Percentiles rank a stretch among this genome's conserved stretches.
phyloP scores from a whole-genome alignment of 2,888 invertebrate genomes.

The Entomobrya proxima region DNA sequence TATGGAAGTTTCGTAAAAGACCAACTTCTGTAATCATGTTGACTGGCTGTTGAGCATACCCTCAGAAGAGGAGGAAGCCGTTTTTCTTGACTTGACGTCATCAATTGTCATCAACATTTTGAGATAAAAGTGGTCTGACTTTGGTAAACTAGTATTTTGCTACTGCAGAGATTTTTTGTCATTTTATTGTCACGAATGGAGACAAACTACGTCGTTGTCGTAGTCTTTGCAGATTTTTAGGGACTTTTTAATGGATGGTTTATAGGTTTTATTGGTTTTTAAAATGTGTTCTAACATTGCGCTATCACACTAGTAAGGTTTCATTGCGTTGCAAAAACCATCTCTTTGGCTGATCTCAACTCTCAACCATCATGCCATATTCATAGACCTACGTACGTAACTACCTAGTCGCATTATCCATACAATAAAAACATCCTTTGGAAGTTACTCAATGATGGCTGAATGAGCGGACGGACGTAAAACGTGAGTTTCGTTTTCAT shows the following conservation, averaged over 20 bases:
- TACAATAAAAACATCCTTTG: neutral
- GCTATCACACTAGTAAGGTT: neutral
- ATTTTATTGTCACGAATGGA: neutral
- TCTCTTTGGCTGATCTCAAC: too few relatives aligned
- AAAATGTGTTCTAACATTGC: neutral
- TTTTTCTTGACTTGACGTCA: conserved; percentile 35
- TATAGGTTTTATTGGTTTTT: conserved; percentile 28
- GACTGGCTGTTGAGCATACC: neutral
- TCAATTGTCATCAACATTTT: conserved; percentile 1
- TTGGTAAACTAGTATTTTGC: neutral
- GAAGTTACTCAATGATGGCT: neutral
- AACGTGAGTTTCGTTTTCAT: conserved; percentile 4
- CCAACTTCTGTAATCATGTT: neutral
- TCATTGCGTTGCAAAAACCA: too few relatives aligned
- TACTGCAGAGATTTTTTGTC: neutral
- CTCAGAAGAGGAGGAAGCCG: conserved; percentile 5
- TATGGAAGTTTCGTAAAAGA: neutral
- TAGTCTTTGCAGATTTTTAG: neutral
- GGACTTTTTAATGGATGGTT: conserved; percentile 34
- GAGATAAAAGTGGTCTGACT: neutral
- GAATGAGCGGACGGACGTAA: neutral
- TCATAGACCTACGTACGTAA: neutral
- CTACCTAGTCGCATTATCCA: neutral
- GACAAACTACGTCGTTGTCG: conserved; percentile 12
- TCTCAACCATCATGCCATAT: neutral